Percentiles rank a stretch among this genome's conserved stretches.
These are phyloP conservation scores for Philaethria dido DNA, from an alignment of 2,888 invertebrate genomes.

Conservation along the genomic window DNA sequence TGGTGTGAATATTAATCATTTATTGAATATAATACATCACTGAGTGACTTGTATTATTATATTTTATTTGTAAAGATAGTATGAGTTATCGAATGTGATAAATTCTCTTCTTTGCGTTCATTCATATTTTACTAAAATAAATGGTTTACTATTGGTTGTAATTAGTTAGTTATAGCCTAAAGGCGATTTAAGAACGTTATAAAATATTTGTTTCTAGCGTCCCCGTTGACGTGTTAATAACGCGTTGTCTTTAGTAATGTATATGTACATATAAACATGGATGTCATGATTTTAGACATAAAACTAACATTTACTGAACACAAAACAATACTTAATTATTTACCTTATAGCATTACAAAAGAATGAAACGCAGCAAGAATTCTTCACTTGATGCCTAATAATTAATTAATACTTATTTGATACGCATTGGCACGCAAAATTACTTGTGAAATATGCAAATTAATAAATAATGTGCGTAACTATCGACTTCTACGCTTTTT, in stretches of 20 bases:
- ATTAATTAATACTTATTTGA: constrained; percentile 1
- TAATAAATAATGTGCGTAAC: constrained; percentile 17
- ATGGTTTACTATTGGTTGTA: too few relatives aligned
- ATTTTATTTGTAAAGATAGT: background rate
- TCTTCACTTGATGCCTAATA: background rate
- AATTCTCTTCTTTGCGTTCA: background rate
- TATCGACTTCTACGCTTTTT: background rate
- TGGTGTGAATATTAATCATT: constrained; percentile 45
- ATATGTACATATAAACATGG: too few relatives aligned
- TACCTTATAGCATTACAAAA: background rate
- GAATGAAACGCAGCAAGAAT: background rate
- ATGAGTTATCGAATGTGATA: background rate
- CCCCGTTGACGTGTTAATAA: too few relatives aligned
- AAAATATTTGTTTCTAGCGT: too few relatives aligned
- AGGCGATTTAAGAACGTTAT: too few relatives aligned
- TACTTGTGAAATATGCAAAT: constrained; percentile 33
- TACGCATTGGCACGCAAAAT: constrained; percentile 5
- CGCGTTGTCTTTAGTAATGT: too few relatives aligned
- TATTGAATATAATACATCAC: constrained; percentile 4
- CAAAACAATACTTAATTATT: background rate
- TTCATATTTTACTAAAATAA: background rate
- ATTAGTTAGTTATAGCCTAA: too few relatives aligned
- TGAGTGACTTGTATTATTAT: constrained; percentile 32
- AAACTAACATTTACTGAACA: background rate
- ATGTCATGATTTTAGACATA: background rate